Conservation (phyloP, 2,797 vertebrate species). For the Myiotriccus ornatus region DNA sequence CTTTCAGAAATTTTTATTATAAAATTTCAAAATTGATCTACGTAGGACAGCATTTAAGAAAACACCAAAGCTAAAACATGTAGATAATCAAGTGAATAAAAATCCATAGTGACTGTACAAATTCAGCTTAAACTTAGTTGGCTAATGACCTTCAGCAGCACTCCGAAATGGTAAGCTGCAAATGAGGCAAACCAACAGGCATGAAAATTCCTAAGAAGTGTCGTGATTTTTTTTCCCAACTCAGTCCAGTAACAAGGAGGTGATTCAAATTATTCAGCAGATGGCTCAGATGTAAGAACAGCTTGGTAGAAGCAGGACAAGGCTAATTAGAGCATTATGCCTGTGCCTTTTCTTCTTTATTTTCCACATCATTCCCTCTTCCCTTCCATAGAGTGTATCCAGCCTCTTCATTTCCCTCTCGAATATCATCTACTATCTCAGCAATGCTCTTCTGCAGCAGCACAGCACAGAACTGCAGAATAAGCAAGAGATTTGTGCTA, state of each 20-base stretch:
- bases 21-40: not conserved
- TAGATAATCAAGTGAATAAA: not conserved
- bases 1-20: not conserved
- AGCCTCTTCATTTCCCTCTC: not conserved
- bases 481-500: conserved; percentile 24
- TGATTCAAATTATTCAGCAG: conserved; percentile 66
- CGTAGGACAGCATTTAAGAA: not conserved
- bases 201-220: not conserved
- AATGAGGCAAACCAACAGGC: not conserved
- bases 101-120: not conserved
- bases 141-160: not conserved
- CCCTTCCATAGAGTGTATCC: conserved; percentile 6
- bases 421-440: not conserved
- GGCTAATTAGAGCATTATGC: conserved; percentile 52
- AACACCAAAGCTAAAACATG: not conserved
- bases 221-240: not conserved
- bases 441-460: conserved; percentile 6
- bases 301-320: conserved; percentile 68
- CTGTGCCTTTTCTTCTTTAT: conserved; percentile 27
- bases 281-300: conserved; percentile 62
- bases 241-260: conserved; percentile 42
- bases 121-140: not conserved
- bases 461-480: not conserved
- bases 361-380: conserved; percentile 35
- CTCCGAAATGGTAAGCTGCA: not conserved